These are phyloP conservation scores for Coptodon bakossiorum DNA, from an alignment of 2,113 vertebrate species.

Conservation along the genomic window DNA sequence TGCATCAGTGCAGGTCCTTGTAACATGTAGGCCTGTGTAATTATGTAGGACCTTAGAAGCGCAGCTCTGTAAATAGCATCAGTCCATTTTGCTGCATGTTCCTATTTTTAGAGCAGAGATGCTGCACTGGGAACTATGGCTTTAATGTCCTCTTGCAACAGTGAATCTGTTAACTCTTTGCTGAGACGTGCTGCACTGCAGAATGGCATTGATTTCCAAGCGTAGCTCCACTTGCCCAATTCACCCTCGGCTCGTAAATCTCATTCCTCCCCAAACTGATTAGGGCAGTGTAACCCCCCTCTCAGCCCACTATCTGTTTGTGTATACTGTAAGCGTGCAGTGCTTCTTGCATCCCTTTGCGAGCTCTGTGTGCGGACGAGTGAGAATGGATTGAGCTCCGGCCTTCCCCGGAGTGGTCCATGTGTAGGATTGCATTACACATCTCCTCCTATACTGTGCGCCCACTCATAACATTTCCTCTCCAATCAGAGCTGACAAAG, in stretches of 20 bases:
- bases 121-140: conserved; percentile 64
- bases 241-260: conserved; percentile 29
- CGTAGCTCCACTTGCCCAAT: not conserved
- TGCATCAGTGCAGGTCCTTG: not conserved
- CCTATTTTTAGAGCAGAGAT: conserved; percentile 74
- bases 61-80: conserved; percentile 68
- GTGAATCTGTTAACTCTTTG: conserved; percentile 55
- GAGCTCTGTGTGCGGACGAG: not conserved
- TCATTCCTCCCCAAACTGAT: not conserved
- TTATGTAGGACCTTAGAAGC: conserved; percentile 33
- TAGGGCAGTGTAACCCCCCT: not conserved
- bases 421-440: conserved; percentile 45
- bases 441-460: conserved; percentile 16
- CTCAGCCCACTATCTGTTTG: not conserved
- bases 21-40: not conserved
- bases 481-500: not conserved
- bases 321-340: not conserved
- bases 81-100: conserved; percentile 70
- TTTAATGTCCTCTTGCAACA: conserved; percentile 62
- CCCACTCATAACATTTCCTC: conserved; percentile 14
- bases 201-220: conserved; percentile 39
- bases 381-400: conserved; percentile 1
- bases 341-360: not conserved
- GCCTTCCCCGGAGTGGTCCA: conserved; percentile 2
- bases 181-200: conserved; percentile 36